Conservation (phyloP, 1,140 invertebrate species). For the Drosophila sechellia region DNA sequence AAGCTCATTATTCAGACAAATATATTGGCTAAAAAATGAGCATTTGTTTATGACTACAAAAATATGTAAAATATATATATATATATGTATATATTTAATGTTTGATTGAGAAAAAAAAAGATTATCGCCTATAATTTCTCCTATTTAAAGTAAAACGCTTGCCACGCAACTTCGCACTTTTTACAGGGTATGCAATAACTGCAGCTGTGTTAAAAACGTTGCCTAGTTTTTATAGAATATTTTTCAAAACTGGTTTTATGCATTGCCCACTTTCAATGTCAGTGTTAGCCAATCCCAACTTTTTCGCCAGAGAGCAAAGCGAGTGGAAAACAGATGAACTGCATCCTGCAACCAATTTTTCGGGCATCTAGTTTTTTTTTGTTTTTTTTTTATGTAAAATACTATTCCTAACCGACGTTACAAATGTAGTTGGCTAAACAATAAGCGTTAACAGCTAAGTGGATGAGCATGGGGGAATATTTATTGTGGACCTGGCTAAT, state of each 20-base stretch:
- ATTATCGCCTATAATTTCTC: neutral
- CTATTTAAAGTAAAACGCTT: neutral
- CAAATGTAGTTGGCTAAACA: slow-evolving; percentile 37
- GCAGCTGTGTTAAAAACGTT: slow-evolving; percentile 22
- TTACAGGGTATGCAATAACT: slow-evolving; percentile 26
- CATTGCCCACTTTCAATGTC: slow-evolving; percentile 36
- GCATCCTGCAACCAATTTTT: neutral
- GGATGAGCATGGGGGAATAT: neutral
- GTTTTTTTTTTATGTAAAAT: slow-evolving; percentile 7
- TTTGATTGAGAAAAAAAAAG: no score
- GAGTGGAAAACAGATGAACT: slow-evolving; percentile 1
- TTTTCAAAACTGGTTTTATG: slow-evolving; percentile 58
- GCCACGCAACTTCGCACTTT: neutral
- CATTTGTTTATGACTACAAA: no score
- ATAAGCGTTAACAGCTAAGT: slow-evolving; percentile 26
- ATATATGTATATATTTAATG: no score
- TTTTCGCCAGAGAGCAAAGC: slow-evolving; percentile 22
- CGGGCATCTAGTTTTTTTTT: no score
- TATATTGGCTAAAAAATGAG: no score
- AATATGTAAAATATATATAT: no score
- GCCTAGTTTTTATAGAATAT: slow-evolving; percentile 25
- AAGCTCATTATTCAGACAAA: no score
- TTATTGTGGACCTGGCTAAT: slow-evolving; percentile 70
- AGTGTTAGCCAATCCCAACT: neutral
- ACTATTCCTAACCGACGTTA: slow-evolving; percentile 36